Percentiles rank a stretch among this genome's conserved stretches.
These are phyloP conservation scores for Auanema freiburgensis DNA, from an alignment of 2,888 invertebrate genomes.

Conservation along the genomic window DNA sequence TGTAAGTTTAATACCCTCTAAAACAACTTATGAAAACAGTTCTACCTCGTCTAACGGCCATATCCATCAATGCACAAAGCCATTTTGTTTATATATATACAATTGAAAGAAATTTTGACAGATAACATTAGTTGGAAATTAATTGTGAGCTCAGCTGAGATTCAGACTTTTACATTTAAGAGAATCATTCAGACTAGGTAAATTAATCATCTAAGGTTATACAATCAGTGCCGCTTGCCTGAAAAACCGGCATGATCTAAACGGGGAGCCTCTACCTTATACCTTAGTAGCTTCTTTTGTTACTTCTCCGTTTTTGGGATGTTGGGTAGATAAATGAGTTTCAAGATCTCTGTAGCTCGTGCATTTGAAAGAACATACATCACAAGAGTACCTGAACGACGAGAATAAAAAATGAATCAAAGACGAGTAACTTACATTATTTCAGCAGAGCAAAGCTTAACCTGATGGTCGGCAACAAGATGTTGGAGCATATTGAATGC, in stretches of 20 bases:
- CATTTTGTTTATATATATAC: background rate
- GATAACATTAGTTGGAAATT: constrained; percentile 2
- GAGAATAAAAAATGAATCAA: constrained; percentile 10
- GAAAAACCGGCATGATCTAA: constrained; percentile 4
- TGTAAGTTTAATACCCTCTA: no score
- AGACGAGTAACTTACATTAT: constrained; percentile 53
- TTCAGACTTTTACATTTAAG: background rate
- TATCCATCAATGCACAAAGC: no score
- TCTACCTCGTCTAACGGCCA: no score
- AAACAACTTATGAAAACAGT: no score
- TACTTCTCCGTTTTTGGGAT: constrained; percentile 48
- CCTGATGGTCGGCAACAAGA: constrained; percentile 59
- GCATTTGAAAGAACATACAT: constrained; percentile 53
- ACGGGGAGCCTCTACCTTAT: background rate
- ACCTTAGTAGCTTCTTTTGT: constrained; percentile 5
- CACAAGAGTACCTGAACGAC: constrained; percentile 44
- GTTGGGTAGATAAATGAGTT: constrained; percentile 49
- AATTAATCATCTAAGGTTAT: constrained; percentile 44
- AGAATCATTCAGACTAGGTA: constrained; percentile 3
- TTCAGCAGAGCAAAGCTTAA: constrained; percentile 61
- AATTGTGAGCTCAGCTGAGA: no score
- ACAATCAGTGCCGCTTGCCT: constrained; percentile 35
- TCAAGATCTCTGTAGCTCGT: constrained; percentile 57
- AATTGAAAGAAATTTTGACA: background rate
- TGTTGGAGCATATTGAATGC: constrained; percentile 65